Conservation (phyloP, 2,113 vertebrate species). For the Anarrhichthys ocellatus region DNA sequence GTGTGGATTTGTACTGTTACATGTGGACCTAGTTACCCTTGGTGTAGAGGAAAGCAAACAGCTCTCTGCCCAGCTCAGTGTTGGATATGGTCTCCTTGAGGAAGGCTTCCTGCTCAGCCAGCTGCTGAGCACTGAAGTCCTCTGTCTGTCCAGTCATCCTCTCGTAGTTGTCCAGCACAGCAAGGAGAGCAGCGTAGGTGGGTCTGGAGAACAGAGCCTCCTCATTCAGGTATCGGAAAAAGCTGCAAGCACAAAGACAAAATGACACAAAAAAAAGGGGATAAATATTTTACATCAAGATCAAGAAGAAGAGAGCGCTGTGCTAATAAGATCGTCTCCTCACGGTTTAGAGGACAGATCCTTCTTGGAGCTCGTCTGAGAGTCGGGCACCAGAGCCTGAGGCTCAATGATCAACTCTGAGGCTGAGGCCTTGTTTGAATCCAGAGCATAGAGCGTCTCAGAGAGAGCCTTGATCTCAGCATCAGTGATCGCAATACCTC, state of each 20-base stretch:
- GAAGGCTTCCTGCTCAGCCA: conserved; percentile 89
- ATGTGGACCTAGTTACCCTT: conserved; percentile 83
- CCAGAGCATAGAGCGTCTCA: conserved; percentile 86
- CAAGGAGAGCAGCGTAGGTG: conserved; percentile 88
- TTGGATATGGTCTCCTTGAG: conserved; percentile 86
- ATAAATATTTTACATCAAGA: not conserved
- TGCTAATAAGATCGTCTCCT: conserved; percentile 51
- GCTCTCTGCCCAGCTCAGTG: conserved; percentile 87
- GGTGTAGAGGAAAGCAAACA: conserved; percentile 85
- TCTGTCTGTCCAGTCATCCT: conserved; percentile 86
- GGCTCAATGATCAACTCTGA: conserved; percentile 85
- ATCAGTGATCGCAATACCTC: conserved; percentile 72
- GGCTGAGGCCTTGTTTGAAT: conserved; percentile 87
- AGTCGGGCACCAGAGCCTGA: conserved; percentile 80
- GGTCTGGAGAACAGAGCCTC: conserved; percentile 88
- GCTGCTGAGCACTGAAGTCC: conserved; percentile 83
- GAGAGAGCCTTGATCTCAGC: conserved; percentile 87
- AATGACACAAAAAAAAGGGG: not conserved
- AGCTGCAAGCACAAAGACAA: conserved; percentile 71
- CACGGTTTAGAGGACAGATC: conserved; percentile 86
- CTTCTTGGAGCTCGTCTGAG: conserved; percentile 67
- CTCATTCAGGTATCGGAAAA: conserved; percentile 89
- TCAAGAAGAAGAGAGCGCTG: not conserved
- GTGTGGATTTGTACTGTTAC: not conserved
- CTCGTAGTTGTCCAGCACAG: conserved; percentile 92